Base-by-base conservation (phyloP, 2,888 invertebrate genomes). In the Megamerina dolium region DNA sequence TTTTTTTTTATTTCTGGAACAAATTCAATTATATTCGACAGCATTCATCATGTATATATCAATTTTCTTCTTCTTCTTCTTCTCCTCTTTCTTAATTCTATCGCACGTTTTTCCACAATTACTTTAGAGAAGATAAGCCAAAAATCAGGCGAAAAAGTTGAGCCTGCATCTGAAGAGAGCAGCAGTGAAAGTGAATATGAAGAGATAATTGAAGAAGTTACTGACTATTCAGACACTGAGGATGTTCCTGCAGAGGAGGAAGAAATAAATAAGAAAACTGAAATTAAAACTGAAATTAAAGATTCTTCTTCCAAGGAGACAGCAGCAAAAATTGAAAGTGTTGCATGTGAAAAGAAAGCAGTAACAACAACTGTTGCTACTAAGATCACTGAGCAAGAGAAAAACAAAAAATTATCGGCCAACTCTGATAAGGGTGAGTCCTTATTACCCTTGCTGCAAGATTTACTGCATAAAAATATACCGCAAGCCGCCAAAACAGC, bases 371-470 rank as follows among this genome's bases (percentile, higher is more conserved):
- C 6, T 10, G 23, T 23, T 23, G 10, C 6, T 8, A 23, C 6
- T 23, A 23, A 8, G 10, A 10, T 23, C 23, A 23, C 10, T 23
- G 23, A 23, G 23, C 6, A 23, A 23, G 23, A 8, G 10, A 23
- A 6, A 8, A 23, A 10, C 10, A 12, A 30, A 16, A 29, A 36
- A 42, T 16, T 29, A 12, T 12, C 5, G 12, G 23, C 6, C 23
- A 20, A 18, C 21, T 33, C 29, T 13, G 19, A 14, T 29, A 60
- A 83, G 75, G 85, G 85, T 85, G 85, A 85, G 85, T 84, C 81
- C 60, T 79, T 81, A 64, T 77, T 82, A 60, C 81, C 81, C 63
- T 75, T 81, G 67, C 77, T 81, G 68, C 81, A 81, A 74, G 80
- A 79, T 48, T 75, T 81, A 65, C 75, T 82, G 64, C 77, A 78